These are phyloP conservation scores for Brachyhypopomus gauderio DNA, from an alignment of 2,113 vertebrate species.

Conservation along the genomic window DNA sequence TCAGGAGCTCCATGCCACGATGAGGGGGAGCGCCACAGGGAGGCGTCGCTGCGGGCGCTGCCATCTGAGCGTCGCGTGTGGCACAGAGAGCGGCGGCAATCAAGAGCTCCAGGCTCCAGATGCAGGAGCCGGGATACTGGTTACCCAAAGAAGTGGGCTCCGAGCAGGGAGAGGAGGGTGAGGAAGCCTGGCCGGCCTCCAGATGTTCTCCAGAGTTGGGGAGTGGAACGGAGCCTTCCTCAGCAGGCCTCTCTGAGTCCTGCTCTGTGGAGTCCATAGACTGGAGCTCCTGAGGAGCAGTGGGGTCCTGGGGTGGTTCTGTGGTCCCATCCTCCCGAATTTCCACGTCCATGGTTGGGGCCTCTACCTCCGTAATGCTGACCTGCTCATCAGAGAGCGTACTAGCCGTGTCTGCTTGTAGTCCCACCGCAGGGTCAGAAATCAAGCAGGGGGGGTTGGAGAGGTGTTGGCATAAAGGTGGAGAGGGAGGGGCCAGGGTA, in stretches of 20 bases:
- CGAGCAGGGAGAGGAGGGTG: conserved; percentile 4
- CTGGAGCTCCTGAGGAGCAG: conserved; percentile 13
- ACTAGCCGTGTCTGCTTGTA: conserved; percentile 59
- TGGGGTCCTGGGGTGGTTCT: conserved; percentile 12
- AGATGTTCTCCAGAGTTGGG: neutral
- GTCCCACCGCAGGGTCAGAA: neutral
- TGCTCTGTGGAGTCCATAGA: conserved; percentile 8
- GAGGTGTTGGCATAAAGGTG: conserved; percentile 13
- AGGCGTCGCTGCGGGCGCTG: conserved; percentile 37
- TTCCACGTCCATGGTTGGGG: conserved; percentile 56
- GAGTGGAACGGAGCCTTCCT: conserved; percentile 15
- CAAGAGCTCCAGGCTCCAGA: conserved; percentile 85
- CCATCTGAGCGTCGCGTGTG: conserved; percentile 77
- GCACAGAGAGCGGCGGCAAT: conserved; percentile 85
- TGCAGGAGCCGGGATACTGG: conserved; percentile 73
- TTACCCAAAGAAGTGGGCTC: conserved; percentile 42
- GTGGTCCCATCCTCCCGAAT: conserved; percentile 41
- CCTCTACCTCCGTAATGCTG: conserved; percentile 52
- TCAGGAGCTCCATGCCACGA: conserved; percentile 89
- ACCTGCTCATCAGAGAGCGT: conserved; percentile 52
- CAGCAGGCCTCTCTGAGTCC: neutral
- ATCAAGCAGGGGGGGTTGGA: conserved; percentile 38
- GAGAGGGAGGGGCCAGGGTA: neutral
- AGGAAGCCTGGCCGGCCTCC: conserved; percentile 27
- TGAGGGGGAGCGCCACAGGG: conserved; percentile 64